Conservation (phyloP, 2,113 vertebrate genomes). For the Ciconia stormi region DNA sequence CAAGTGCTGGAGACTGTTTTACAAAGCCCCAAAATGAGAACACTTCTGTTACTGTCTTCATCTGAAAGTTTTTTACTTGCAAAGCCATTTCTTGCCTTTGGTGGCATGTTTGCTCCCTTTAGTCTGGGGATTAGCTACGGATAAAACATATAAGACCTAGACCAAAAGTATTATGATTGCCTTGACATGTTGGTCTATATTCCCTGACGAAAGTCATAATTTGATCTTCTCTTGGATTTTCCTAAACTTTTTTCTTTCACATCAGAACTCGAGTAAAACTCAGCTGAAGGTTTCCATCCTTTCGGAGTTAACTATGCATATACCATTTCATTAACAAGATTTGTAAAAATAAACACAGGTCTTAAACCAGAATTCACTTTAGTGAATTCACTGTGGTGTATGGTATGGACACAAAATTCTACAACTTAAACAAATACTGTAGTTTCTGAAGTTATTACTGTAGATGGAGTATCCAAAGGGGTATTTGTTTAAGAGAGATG, state of each 20-base stretch:
- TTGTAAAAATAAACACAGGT: not conserved
- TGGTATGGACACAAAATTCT: not conserved
- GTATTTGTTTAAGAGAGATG: not conserved
- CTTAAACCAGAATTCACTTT: not conserved
- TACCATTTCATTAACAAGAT: not conserved
- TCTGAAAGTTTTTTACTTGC: not conserved
- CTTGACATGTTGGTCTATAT: not conserved
- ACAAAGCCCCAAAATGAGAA: not conserved
- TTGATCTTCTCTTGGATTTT: not conserved
- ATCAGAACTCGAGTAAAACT: not conserved
- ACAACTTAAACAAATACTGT: not conserved
- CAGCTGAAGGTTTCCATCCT: not conserved
- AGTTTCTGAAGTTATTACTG: not conserved
- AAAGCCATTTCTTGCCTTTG: not conserved
- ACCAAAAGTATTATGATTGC: not conserved
- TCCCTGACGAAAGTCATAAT: not conserved
- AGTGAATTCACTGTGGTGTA: not conserved
- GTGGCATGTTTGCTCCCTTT: not conserved
- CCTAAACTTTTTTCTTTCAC: not conserved
- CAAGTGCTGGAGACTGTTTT: not conserved
- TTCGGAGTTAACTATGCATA: not conserved
- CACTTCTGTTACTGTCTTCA: not conserved
- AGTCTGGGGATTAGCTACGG: fast-evolving
- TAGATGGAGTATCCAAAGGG: not conserved
- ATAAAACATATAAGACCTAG: not conserved